Percentiles rank a stretch among this genome's conserved stretches.
phyloP scores from a whole-genome alignment of 2,888 invertebrate species.

The Parthenolecanium corni region DNA sequence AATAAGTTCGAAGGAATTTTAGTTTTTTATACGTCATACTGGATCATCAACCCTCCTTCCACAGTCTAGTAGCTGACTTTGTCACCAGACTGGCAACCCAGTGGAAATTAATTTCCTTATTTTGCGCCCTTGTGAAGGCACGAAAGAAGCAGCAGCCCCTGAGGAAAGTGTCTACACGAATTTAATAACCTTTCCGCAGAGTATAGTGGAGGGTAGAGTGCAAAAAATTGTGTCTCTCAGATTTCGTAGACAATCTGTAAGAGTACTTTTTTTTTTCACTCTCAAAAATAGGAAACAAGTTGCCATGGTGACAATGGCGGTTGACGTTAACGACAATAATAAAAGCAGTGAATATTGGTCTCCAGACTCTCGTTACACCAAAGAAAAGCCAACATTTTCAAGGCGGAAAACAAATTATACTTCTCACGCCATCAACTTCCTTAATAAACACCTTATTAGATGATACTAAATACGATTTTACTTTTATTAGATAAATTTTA shows the following conservation, averaged over 20 bases:
- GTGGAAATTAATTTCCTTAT: neutral
- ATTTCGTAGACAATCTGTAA: conserved; percentile 27
- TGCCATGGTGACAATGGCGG: conserved; percentile 28
- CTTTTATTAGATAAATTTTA: conserved; percentile 28
- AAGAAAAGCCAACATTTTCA: conserved; percentile 14
- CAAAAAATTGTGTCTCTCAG: conserved; percentile 22
- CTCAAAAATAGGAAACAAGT: conserved; percentile 10
- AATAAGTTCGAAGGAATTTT: too few species aligned
- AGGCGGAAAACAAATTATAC: conserved; percentile 27
- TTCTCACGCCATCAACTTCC: conserved; percentile 27
- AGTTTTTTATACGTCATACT: too few species aligned
- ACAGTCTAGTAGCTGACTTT: too few species aligned
- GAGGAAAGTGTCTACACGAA: neutral
- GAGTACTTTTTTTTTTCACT: conserved; percentile 5
- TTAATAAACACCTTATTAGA: conserved; percentile 29
- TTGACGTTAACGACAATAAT: conserved; percentile 29
- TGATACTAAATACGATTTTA: conserved; percentile 29
- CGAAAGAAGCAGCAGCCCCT: neutral
- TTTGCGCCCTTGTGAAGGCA: neutral
- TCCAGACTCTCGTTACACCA: conserved; percentile 27
- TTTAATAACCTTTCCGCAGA: neutral
- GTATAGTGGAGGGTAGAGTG: neutral
- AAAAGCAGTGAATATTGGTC: conserved; percentile 28
- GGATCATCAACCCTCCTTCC: too few species aligned
- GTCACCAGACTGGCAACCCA: too few species aligned